These are phyloP conservation scores for Manacus vitellinus DNA, from an alignment of 2,113 vertebrate species.

Conservation along the genomic window DNA sequence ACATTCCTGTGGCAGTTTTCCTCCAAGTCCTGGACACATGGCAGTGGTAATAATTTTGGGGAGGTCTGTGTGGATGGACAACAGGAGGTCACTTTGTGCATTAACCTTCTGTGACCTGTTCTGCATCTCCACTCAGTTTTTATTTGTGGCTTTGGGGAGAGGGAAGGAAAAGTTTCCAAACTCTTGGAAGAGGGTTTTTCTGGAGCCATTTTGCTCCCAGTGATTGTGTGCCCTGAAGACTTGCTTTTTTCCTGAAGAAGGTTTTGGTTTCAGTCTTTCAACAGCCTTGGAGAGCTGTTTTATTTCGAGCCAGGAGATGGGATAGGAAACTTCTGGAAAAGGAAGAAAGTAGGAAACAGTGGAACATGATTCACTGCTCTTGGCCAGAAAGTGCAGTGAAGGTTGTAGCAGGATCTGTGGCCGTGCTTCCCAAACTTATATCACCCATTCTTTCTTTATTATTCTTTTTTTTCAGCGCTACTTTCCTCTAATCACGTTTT, in stretches of 20 bases:
- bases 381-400: not conserved
- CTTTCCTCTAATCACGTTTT: not conserved
- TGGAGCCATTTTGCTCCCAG: not conserved
- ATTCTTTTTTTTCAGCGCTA: not conserved
- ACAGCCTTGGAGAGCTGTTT: not conserved
- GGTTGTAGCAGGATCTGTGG: not conserved
- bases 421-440: not conserved
- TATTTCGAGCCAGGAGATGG: not conserved
- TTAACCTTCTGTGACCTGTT: not conserved
- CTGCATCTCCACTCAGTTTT: not conserved
- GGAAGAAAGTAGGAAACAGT: not conserved
- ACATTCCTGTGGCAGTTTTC: not conserved
- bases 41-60: not conserved
- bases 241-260: not conserved
- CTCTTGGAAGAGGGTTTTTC: not conserved
- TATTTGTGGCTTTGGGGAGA: not conserved
- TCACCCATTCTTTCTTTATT: not conserved
- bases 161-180: not conserved
- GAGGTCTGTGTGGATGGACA: not conserved
- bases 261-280: not conserved
- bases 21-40: not conserved
- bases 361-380: not conserved
- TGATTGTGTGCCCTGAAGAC: not conserved
- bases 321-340: not conserved
- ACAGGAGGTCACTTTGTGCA: not conserved